These are phyloP conservation scores for Lamprotornis superbus DNA, from an alignment of 2,113 vertebrate genomes.

Conservation along the genomic window DNA sequence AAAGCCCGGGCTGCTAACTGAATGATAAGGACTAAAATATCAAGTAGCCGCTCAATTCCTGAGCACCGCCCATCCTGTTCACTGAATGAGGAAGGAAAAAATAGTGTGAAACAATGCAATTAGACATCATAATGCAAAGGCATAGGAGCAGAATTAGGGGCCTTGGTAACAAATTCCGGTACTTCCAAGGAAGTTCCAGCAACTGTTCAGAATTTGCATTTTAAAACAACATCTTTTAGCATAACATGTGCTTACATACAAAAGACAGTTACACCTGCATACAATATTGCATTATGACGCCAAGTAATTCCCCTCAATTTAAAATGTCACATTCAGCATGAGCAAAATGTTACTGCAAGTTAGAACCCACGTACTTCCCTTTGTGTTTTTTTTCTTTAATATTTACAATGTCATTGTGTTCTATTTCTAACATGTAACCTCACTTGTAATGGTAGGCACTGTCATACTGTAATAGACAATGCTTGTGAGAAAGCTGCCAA, in stretches of 20 bases:
- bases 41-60: constrained; percentile 37
- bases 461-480: neutral
- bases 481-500: neutral
- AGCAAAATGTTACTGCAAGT: constrained; percentile 19
- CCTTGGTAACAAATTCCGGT: neutral
- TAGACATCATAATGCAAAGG: constrained; percentile 9
- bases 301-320: constrained; percentile 22
- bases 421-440: neutral
- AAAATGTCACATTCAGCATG: constrained; percentile 7
- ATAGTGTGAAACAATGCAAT: constrained; percentile 65
- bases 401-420: constrained; percentile 47
- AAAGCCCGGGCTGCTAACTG: neutral
- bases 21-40: constrained; percentile 61
- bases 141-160: neutral
- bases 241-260: neutral
- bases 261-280: constrained; percentile 28
- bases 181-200: constrained; percentile 54
- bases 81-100: constrained; percentile 57
- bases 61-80: constrained; percentile 52
- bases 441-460: neutral
- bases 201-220: constrained; percentile 34
- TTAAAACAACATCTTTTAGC: constrained; percentile 5
- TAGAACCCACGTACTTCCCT: constrained; percentile 12
- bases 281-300: constrained; percentile 29
- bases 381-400: neutral